A percentile compares a stretch with the other conserved stretches of the same genome.
These are phyloP conservation scores for Crenichthys baileyi DNA, from an alignment of 2,797 vertebrate genomes.

Conservation along the genomic window DNA sequence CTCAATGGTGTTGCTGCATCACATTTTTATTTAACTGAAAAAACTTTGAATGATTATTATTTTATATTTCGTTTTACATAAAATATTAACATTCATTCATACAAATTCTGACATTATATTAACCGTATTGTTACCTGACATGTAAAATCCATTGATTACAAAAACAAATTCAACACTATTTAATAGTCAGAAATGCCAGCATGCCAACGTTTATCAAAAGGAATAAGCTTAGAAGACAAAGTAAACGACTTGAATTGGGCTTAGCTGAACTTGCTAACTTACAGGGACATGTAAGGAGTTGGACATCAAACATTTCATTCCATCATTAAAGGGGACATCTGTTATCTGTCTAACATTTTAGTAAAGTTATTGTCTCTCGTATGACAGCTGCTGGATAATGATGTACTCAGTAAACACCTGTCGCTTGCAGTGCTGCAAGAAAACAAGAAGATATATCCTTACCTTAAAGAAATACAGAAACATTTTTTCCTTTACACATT, in stretches of 20 bases:
- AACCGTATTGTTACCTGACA: not conserved
- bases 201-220: too few relatives aligned
- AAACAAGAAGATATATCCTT: not conserved
- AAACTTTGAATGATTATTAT: too few relatives aligned
- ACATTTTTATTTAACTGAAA: too few relatives aligned
- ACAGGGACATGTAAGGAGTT: slow-evolving; percentile 19
- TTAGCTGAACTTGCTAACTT: slow-evolving; percentile 30
- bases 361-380: slow-evolving; percentile 19
- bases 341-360: slow-evolving; percentile 30
- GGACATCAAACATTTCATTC: slow-evolving; percentile 49
- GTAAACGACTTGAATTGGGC: slow-evolving; percentile 36
- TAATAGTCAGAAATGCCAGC: not conserved
- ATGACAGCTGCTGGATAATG: slow-evolving; percentile 43
- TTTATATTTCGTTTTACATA: too few relatives aligned
- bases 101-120: not conserved
- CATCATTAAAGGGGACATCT: slow-evolving; percentile 51
- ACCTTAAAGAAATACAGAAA: too few relatives aligned
- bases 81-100: too few relatives aligned
- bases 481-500: too few relatives aligned
- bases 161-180: not conserved
- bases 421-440: not conserved
- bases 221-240: slow-evolving; percentile 37
- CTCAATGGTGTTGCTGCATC: too few relatives aligned
- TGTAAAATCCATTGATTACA: not conserved
- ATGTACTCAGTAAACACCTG: slow-evolving; percentile 28